Evolutionary conservation across 1,140 invertebrate genomes (phyloP).

Genomic region (Drosophila novamexicana): DNA sequence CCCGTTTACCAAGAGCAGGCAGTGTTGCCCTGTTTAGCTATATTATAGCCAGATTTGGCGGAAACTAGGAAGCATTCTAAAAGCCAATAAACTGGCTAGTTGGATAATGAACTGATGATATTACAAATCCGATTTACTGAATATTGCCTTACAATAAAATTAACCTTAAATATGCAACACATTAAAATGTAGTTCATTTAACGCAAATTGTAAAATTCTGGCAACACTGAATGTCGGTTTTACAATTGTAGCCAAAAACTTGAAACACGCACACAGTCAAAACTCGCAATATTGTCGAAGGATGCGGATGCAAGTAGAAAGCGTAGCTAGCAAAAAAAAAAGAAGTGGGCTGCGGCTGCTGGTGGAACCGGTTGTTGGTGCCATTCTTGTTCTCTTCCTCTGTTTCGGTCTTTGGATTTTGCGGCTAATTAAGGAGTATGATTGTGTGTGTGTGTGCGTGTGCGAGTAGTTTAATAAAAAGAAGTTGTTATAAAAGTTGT

Average conservation of each 20-base stretch:
- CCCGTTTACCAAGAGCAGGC: background rate
- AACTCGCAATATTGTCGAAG: conserved; percentile 28
- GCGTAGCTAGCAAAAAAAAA: conserved; percentile 27
- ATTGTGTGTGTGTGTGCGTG: conserved; percentile 5
- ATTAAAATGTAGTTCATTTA: too few relatives aligned
- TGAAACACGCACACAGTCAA: conserved; percentile 17
- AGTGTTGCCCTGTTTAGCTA: background rate
- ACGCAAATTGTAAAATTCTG: background rate
- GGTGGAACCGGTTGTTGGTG: conserved; percentile 37
- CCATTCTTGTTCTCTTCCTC: conserved; percentile 27
- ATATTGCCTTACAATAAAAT: too few relatives aligned
- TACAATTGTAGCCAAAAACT: conserved; percentile 24
- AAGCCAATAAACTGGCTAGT: too few relatives aligned
- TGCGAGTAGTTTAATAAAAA: conserved; percentile 56
- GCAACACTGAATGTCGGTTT: conserved; percentile 1
- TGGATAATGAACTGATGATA: too few relatives aligned
- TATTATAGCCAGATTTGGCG: background rate
- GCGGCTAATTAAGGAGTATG: conserved; percentile 39
- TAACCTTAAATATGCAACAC: too few relatives aligned
- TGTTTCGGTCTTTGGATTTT: conserved; percentile 36
- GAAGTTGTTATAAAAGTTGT: conserved; percentile 41
- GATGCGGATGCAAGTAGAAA: conserved; percentile 50
- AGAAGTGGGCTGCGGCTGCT: conserved; percentile 44
- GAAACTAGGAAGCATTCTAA: too few relatives aligned
- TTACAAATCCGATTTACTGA: too few relatives aligned